These are phyloP conservation scores for Dryocosmus kuriphilus DNA, from an alignment of 2,888 invertebrate species.

Conservation along the genomic window DNA sequence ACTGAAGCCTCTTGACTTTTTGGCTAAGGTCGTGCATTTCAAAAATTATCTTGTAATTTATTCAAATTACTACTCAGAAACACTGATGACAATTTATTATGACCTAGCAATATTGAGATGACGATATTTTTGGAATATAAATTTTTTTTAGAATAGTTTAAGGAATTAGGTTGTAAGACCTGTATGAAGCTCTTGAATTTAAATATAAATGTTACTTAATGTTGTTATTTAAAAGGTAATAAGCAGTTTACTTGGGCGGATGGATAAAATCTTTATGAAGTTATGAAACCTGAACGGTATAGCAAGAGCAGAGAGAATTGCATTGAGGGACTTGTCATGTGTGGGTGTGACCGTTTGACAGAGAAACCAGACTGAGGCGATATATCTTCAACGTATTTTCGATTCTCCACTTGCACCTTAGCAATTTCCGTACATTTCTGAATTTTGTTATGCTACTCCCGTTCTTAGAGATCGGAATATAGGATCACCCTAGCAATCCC, in stretches of 20 bases:
- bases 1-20: conserved; percentile 2
- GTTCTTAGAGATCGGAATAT: conserved; percentile 14
- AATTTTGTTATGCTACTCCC: conserved; percentile 55
- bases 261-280: background rate
- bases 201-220: too few species aligned
- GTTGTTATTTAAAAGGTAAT: background rate
- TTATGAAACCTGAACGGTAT: background rate
- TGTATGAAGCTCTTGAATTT: too few species aligned
- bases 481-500: conserved; percentile 31
- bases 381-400: conserved; percentile 55
- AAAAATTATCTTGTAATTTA: background rate
- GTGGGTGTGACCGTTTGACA: conserved; percentile 41
- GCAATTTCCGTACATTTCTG: conserved; percentile 58
- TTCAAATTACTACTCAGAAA: too few species aligned
- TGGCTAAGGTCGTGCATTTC: background rate
- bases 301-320: background rate
- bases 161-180: too few species aligned
- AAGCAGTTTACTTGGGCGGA: background rate
- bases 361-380: conserved; percentile 51
- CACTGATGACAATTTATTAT: too few species aligned
- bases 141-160: too few species aligned
- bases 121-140: too few species aligned
- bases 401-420: conserved; percentile 51
- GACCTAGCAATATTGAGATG: too few species aligned
- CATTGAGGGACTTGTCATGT: background rate